Percentiles rank a stretch among this genome's conserved stretches.
Evolutionary conservation across 2,888 invertebrate genomes (phyloP).

Genomic region (Yponomeuta plumbellus): DNA sequence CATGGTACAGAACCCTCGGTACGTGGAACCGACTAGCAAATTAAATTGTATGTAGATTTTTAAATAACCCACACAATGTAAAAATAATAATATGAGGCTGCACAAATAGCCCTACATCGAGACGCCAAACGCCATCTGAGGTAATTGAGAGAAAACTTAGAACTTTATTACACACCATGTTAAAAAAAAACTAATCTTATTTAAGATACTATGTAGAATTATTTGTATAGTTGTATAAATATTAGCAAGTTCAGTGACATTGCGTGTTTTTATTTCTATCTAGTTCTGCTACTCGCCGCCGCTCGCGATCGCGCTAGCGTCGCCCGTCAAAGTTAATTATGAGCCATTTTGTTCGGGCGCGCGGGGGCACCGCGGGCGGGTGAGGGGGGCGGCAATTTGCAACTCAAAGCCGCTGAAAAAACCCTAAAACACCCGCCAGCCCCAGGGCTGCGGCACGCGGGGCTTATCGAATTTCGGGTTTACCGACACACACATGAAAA

Average conservation of each 20-base stretch:
- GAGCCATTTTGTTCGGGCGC: conserved; percentile 30
- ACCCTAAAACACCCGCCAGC: conserved; percentile 61
- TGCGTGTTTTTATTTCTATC: not conserved
- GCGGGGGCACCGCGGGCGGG: conserved; percentile 22
- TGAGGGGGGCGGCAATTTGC: conserved; percentile 60
- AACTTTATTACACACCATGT: not conserved
- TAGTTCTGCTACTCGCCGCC: conserved; percentile 39
- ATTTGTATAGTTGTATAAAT: too few species aligned
- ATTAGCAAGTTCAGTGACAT: too few species aligned
- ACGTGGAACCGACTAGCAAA: too few species aligned
- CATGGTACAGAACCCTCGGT: too few species aligned
- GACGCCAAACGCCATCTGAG: not conserved
- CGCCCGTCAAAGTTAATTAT: not conserved
- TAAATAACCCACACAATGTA: too few species aligned
- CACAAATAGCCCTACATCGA: too few species aligned
- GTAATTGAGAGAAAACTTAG: conserved; percentile 13
- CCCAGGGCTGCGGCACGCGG: not conserved
- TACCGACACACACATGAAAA: not conserved
- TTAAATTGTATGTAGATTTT: too few species aligned
- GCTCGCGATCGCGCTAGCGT: not conserved
- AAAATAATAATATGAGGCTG: too few species aligned
- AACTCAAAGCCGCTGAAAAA: conserved; percentile 71
- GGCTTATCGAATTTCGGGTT: not conserved
- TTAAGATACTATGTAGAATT: too few species aligned
- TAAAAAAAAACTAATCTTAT: too few species aligned